phyloP scores from a whole-genome alignment of 1,140 invertebrate species.

The Armadillidium nasatum region DNA sequence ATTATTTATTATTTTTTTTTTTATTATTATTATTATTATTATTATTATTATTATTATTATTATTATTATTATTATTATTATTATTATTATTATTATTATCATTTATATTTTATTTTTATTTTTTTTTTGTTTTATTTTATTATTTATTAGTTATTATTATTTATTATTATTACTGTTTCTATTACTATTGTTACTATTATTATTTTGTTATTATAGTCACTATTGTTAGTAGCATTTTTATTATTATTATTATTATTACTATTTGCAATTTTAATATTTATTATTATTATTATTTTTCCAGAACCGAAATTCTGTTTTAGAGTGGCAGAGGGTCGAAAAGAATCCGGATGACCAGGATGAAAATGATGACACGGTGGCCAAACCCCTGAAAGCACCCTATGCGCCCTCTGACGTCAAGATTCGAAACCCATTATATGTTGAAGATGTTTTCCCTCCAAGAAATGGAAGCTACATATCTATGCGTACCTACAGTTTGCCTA shows the following conservation, averaged over 20 bases:
- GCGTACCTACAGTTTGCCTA: neutral
- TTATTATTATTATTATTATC: too few relatives aligned
- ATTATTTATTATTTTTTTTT: too few relatives aligned
- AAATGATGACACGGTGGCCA: neutral
- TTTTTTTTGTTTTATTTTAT: too few relatives aligned
- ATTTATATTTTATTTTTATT: too few relatives aligned
- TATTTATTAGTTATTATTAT: too few relatives aligned
- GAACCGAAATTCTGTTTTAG: neutral
- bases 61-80: too few relatives aligned
- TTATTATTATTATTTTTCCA: slow-evolving; percentile 9
- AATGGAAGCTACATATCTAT: neutral
- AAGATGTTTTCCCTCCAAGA: neutral
- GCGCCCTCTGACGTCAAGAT: neutral
- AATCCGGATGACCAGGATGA: neutral
- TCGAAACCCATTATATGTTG: neutral
- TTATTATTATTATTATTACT: slow-evolving; percentile 10
- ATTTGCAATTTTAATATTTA: neutral
- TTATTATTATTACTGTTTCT: too few relatives aligned
- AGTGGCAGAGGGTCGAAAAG: neutral
- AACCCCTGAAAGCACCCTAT: neutral
- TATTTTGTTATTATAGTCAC: too few relatives aligned
- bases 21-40: too few relatives aligned
- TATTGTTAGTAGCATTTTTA: neutral
- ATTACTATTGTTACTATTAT: too few relatives aligned
- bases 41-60: too few relatives aligned